Evolutionary conservation across 1,140 invertebrate species (phyloP), one percentile per base, ranked within the genome.

Genomic region (Macrocentrus cingulum): DNA sequence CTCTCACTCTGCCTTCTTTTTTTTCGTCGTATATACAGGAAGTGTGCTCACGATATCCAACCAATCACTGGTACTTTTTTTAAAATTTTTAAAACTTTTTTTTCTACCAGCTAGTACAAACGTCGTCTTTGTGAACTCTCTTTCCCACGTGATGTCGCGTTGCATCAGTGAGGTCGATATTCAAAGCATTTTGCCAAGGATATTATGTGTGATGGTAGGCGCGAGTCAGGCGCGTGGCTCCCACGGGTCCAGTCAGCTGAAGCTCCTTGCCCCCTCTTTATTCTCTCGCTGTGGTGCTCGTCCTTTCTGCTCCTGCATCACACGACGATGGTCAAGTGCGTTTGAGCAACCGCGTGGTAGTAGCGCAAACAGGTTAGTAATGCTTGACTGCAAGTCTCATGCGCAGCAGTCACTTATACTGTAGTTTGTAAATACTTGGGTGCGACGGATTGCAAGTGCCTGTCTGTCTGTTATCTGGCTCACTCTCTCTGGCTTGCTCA

Each of bases 151-250:
- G n/a, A n/a, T n/a, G n/a, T n/a, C n/a, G n/a, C n/a, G n/a, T n/a
- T n/a, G n/a, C n/a, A n/a, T n/a, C n/a, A n/a, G n/a, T n/a, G n/a
- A n/a, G n/a, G 25, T 29, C 4, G 25, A 29, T 29, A 29, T 29
- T 29, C 25, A 29, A 29, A n/a, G n/a, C 9, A 29, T 29, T 29
- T 5, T 29, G 4, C 9, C 25, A 5, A 29, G 4, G 9, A 9
- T 29, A 4, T 29, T 29, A 9, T 29, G 11, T 18, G 36, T 60
- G 36, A 60, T 25, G 44, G 0, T 16, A 50, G 70, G 68, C 71
- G 70, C 65, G 67, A 67, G 72, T 66, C 70, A 68, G 74, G 68
- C 72, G 72, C 74, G 74, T 72, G 74, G 71, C 72, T 72, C 70
- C 71, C 72, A 74, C 74, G 72, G 72, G 72, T 75, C 66, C 46